Percentiles rank a stretch among this genome's conserved stretches.
phyloP scores from a whole-genome alignment of 2,797 vertebrate genomes.

The Cuniculus paca region DNA sequence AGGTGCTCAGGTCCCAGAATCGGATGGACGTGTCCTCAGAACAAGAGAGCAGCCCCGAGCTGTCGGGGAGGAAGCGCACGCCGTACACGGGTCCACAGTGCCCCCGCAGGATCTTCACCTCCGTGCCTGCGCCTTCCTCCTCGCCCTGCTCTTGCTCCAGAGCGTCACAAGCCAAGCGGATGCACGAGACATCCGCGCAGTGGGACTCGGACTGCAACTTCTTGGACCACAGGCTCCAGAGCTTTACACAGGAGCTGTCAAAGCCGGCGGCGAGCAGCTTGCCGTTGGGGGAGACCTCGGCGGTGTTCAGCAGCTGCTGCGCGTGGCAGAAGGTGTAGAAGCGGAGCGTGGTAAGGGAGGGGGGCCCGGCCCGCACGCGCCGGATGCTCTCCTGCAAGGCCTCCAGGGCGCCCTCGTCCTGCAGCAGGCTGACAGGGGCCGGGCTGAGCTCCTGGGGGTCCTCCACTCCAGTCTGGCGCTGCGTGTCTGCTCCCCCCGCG shows the following conservation, averaged over 20 bases:
- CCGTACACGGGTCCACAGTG: conserved; percentile 97
- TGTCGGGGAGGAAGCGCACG: conserved; percentile 94
- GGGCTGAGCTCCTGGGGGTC: background rate
- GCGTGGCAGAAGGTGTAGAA: background rate
- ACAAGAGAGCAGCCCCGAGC: conserved; percentile 96
- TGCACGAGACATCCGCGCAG: background rate
- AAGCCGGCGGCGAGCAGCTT: background rate
- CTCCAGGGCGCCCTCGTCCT: background rate
- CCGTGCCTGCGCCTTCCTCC: conserved; percentile 92
- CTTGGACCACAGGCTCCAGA: background rate
- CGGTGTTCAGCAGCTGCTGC: background rate
- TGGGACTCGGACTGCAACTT: background rate
- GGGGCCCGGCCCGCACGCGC: background rate
- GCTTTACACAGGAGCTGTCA: background rate
- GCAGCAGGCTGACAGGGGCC: background rate
- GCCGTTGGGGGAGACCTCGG: background rate
- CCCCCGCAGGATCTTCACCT: conserved; percentile 95
- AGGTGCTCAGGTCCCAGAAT: conserved; percentile 96
- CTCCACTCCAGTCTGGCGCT: background rate
- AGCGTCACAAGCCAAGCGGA: background rate
- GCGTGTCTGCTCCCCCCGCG: background rate
- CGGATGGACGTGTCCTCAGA: conserved; percentile 97
- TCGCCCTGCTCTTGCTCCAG: conserved; percentile 88
- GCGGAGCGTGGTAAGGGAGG: background rate
- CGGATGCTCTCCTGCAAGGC: background rate